Evolutionary conservation across 2,113 vertebrate genomes (phyloP), one percentile per base, ranked within the genome.

Genomic region (Cnemophilus loriae): DNA sequence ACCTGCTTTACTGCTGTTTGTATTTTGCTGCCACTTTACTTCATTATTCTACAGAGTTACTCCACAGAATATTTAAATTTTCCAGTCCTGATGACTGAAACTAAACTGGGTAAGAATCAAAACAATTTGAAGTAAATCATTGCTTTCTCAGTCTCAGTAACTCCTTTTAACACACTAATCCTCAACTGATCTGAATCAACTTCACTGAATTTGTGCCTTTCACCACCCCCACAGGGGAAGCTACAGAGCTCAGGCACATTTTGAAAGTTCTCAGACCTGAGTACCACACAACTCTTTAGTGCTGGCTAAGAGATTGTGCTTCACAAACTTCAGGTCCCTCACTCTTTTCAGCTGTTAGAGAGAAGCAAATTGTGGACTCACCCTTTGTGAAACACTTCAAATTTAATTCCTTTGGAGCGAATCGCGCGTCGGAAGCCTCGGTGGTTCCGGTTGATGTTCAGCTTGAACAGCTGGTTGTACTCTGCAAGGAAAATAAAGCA

Each of bases 341-440:
- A 5, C 20, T 44, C 41, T 33, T n/a, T 37, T 10, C 47, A 63
- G 30, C 24, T 32, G 16, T 33, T 32, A 22, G 10, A 27, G 21
- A 85, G 74, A 16, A 78, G 56, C 69, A 70, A 57, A 30, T 8
- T 4, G 20, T 3, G 11, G 5, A 84, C 98, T 98, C 96, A 99
- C 99, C 99, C 99, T 98, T 99, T 99, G 97, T 99, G 99, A 96
- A 99, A 98, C 93, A 99, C 97, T 96, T 99, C 99, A 73, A 99
- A 99, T 90, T 99, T 99, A 77, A 99, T 97, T 82, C 99, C 99
- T 98, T 99, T 99, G 67, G 98, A 98, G 17, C 98, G 98, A 89
- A 99, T 95, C 2, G 98, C 97, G 71, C 99, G 98, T 74, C 98
- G 98, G 96, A 99, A 99, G 87, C 99, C 98, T 33, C 99, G 97